Evolutionary conservation across 1,140 invertebrate genomes (phyloP), one percentile per base, ranked within the genome.

Genomic region (Orchesella cincta): DNA sequence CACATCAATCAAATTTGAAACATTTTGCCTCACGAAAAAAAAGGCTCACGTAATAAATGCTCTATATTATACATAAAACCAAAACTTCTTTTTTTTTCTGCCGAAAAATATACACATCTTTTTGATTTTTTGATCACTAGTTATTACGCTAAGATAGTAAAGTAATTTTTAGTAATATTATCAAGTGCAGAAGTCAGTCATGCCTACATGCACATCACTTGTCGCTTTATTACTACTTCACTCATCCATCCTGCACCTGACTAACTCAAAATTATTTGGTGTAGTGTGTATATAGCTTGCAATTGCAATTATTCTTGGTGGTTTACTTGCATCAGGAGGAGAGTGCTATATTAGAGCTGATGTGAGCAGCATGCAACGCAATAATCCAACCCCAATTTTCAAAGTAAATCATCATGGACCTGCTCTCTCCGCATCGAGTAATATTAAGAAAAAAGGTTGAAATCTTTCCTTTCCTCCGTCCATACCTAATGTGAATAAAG

Each of bases 1-100:
- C 62, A 57, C 57, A 75, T 74, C 73, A 54, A 62, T 54, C 73
- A 74, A 46, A 46, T 46, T 46, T 46, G 18, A 18, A n/a, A n/a
- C n/a, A n/a, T n/a, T n/a, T n/a, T n/a, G n/a, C n/a, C 39, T 8
- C 5, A 46, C 5, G 39, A 46, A 46, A 46, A 57, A 57, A 57
- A 57, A 57, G 23, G 12, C 8, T 5, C 14, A 23, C 8, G 5
- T 26, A 57, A 46, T 46, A 46, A 46, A 46, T 12, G 20, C 8
- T 46, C 20, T 46, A 46, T 12, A 46, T 46, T 46, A 12, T 12
- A 8, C 39, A 46, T 46, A 46, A 46, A 46, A 46, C 8, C 20
- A 46, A 20, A n/a, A n/a, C n/a, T n/a, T n/a, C n/a, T n/a, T n/a
- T n/a, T n/a, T n/a, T n/a, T n/a, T n/a, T n/a, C n/a, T n/a, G n/a